A percentile compares a stretch with the other conserved stretches of the same genome.
These are phyloP conservation scores for Germaria angustata DNA, from an alignment of 2,888 invertebrate genomes.

Conservation along the genomic window DNA sequence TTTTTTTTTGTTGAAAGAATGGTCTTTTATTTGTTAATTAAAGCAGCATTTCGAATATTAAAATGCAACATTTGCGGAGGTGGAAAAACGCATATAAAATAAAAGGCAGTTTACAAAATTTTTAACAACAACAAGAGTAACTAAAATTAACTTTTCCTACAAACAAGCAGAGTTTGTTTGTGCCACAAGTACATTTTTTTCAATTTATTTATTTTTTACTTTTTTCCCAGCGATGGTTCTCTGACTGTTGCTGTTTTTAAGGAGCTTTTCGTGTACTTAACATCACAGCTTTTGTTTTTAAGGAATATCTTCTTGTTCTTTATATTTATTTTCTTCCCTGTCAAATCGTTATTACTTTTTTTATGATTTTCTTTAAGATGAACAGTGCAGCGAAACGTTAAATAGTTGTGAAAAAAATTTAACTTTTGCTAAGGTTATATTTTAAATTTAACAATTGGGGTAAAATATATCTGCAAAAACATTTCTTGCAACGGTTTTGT, in stretches of 20 bases:
- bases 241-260: conserved; percentile 25
- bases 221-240: not conserved
- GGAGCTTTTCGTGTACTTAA: conserved; percentile 45
- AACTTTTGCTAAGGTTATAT: too few species aligned
- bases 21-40: conserved; percentile 52
- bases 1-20: not conserved
- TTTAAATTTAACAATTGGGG: too few species aligned
- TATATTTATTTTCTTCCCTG: not conserved
- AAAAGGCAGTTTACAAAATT: conserved; percentile 53
- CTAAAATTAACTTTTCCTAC: conserved; percentile 37
- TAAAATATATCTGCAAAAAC: too few species aligned
- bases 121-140: not conserved
- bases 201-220: not conserved
- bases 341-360: not conserved
- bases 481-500: too few species aligned
- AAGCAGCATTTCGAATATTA: conserved; percentile 48
- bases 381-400: not conserved
- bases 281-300: conserved; percentile 7
- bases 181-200: not conserved
- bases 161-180: conserved; percentile 32
- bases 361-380: not conserved
- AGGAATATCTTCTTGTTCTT: not conserved
- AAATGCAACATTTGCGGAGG: conserved; percentile 47
- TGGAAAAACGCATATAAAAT: conserved; percentile 46
- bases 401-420: too few species aligned